Conservation (phyloP, 2,797 vertebrate species). For the Oryzias dopingdopingensis region DNA sequence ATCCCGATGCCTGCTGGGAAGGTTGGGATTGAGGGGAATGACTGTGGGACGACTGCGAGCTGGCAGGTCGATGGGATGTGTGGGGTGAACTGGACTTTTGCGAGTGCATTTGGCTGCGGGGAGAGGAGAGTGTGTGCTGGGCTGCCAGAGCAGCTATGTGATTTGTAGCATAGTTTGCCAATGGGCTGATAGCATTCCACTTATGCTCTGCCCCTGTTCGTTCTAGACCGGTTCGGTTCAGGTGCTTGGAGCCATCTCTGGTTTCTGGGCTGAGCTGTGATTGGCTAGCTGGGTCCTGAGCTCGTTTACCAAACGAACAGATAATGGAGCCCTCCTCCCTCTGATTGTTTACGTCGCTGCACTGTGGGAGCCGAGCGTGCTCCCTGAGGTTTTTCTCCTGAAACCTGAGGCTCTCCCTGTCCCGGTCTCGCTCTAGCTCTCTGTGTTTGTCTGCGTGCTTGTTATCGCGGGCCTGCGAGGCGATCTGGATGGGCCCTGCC, state of each 20-base stretch:
- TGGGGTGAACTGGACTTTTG: conserved; percentile 61
- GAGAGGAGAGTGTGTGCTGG: conserved; percentile 75
- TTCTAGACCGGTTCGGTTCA: conserved; percentile 78
- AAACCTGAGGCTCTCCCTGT: conserved; percentile 67
- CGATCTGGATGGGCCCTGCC: conserved; percentile 90
- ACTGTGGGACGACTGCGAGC: conserved; percentile 50
- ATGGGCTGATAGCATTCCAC: conserved; percentile 88
- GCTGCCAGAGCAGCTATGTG: conserved; percentile 93
- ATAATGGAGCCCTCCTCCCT: conserved; percentile 92
- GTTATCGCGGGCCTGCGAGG: conserved; percentile 89
- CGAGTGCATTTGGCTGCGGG: conserved; percentile 57
- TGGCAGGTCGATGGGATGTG: conserved; percentile 45
- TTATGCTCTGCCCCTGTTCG: conserved; percentile 81
- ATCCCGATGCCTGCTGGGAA: conserved; percentile 60
- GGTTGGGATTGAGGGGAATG: conserved; percentile 64
- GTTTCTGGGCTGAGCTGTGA: conserved; percentile 82
- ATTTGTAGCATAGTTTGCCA: conserved; percentile 88
- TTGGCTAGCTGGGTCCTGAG: conserved; percentile 67
- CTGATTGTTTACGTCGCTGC: conserved; percentile 79
- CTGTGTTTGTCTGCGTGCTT: conserved; percentile 76
- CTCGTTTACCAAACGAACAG: conserved; percentile 82
- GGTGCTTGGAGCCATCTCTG: conserved; percentile 83
- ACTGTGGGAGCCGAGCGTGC: conserved; percentile 68
- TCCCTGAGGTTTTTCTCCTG: conserved; percentile 76
- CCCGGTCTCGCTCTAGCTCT: conserved; percentile 23